Base-by-base conservation (phyloP, 2,888 invertebrate species). In the Leptinotarsa rubiginosa region DNA sequence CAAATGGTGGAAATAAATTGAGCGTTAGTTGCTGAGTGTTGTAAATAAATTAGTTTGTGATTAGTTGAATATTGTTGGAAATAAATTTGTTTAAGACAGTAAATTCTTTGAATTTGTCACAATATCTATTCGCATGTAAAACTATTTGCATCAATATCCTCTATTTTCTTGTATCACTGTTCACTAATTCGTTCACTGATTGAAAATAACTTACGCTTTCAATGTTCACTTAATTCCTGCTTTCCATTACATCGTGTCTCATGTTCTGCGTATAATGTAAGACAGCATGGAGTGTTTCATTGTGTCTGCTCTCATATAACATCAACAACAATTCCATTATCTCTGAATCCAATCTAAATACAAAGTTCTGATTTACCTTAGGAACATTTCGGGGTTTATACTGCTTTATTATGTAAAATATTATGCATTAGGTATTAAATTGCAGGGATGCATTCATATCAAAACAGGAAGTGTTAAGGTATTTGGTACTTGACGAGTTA, bases 271-370 rank as follows among this genome's bases (percentile, higher is more conserved):
- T 2, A 15, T 56, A 56, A 56, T 56, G 22, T 15, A 20, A 50
- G 22, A 20, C 56, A 20, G 18, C 56, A 56, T 22, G 15, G 13
- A 56, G 56, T 56, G 22, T 56, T 56, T 22, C 56, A 56, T 56
- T 56, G 56, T 56, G 56, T 25, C 22, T 56, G 56, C 25, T 56
- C 56, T 20, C 56, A 56, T 56, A 56, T 56, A 22, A 56, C 56
- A 56, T 31, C 31, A 31, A 20, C 22, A 22, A 22, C 22, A 56
- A 56, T 22, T 56, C 56, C 56, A 56, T 56, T 56, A 56, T 56
- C 22, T 22, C 56, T 56, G 25, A 56, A 56, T 56, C 56, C 56
- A 56, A 56, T 56, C 56, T 56, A 15, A 56, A 56, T 56, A 22
- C 20, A 56, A 20, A 13, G 22, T 20, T 56, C 56, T 22, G 56